A percentile compares a stretch with the other conserved stretches of the same genome.
These are phyloP conservation scores for Microtus richardsoni DNA, from an alignment of 2,113 vertebrate species.

Conservation along the genomic window DNA sequence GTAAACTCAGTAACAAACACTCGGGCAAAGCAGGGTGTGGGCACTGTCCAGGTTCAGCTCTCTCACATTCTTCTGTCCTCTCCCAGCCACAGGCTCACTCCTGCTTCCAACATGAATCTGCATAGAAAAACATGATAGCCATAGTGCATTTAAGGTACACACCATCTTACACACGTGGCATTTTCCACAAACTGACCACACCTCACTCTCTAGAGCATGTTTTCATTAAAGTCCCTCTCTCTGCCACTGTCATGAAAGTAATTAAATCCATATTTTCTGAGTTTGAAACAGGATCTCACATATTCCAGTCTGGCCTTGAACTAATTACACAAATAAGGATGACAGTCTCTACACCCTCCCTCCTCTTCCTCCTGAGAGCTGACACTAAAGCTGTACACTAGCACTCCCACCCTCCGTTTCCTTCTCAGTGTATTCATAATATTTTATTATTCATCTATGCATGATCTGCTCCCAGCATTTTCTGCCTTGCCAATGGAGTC, in stretches of 20 bases:
- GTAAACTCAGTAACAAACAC: too few species aligned
- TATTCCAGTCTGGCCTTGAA: not conserved
- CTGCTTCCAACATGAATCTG: not conserved
- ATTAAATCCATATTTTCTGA: not conserved
- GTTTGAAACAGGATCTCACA: not conserved
- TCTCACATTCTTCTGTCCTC: not conserved
- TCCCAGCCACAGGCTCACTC: not conserved
- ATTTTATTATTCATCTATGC: not conserved
- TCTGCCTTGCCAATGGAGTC: not conserved
- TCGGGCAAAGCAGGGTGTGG: not conserved
- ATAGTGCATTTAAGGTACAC: not conserved
- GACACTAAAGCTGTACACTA: too few species aligned
- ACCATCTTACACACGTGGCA: not conserved
- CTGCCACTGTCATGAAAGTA: constrained; percentile 34
- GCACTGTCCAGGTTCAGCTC: not conserved
- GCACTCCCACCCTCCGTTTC: too few species aligned
- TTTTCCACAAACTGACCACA: not conserved
- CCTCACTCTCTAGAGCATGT: not conserved
- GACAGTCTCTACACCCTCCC: not conserved
- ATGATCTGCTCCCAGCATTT: not conserved
- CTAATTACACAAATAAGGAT: not conserved
- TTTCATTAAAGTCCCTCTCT: not conserved
- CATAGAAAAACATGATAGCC: not conserved
- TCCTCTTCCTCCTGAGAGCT: not conserved
- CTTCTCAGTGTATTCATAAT: too few species aligned